These are phyloP conservation scores for Drosophila kohkoa DNA, from an alignment of 1,140 invertebrate genomes.

Conservation along the genomic window DNA sequence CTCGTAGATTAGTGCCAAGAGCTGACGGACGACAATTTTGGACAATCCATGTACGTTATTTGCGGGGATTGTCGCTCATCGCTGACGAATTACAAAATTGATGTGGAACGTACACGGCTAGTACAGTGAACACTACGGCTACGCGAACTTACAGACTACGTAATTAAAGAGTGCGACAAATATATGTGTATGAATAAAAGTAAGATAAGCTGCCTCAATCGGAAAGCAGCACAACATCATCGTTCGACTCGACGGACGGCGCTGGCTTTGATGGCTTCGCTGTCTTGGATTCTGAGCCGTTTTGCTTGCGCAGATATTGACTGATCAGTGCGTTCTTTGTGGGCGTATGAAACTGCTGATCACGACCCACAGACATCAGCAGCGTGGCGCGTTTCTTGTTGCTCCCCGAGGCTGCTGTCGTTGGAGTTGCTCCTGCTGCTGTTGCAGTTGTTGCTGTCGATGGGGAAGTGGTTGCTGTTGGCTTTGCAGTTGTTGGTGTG, in stretches of 20 bases:
- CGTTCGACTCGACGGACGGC: background rate
- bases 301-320: conserved; percentile 86
- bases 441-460: background rate
- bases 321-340: conserved; percentile 85
- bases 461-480: conserved; percentile 39
- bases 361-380: conserved; percentile 76
- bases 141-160: conserved; percentile 26
- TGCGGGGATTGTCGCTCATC: background rate
- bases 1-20: background rate
- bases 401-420: conserved; percentile 21
- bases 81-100: background rate
- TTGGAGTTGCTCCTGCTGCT: background rate
- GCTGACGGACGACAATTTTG: background rate
- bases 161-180: background rate
- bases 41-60: conserved; percentile 6
- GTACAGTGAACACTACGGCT: conserved; percentile 43
- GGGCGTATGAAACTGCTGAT: conserved; percentile 65
- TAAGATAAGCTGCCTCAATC: conserved; percentile 35
- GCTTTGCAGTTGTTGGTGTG: conserved; percentile 13
- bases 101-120: background rate
- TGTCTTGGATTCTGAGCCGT: conserved; percentile 22
- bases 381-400: conserved; percentile 85
- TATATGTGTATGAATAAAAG: background rate
- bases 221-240: conserved; percentile 66
- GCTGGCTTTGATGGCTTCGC: background rate